Evolutionary conservation across 2,797 vertebrate species (phyloP), one percentile per base, ranked within the genome.

Genomic region (Urocyon cinereoargenteus): DNA sequence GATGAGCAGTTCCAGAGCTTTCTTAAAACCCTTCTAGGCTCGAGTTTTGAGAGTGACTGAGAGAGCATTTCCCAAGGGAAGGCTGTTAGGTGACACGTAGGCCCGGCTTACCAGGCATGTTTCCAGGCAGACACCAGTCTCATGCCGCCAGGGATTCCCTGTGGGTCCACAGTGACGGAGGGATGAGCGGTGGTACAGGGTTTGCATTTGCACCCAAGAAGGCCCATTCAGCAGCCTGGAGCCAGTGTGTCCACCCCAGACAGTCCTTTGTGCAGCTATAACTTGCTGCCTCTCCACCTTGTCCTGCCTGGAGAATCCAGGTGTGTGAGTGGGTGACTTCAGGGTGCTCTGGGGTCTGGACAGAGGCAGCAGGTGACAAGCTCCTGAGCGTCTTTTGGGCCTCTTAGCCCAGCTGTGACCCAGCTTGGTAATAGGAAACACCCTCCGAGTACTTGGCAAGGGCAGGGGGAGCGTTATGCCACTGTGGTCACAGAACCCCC

Each of bases 171-270:
- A 34, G 62, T 3, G 19, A 11, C 1, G 2, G 40, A 6, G 8
- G 36, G 64, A 26, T 9, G 1, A 24, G 18, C 2, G 9, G 36
- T 59, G 14, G 0, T 3, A 13, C 6, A 0, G 2, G 36, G 53
- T 7, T 21, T 5, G 18, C 18, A 45, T 45, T 45, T 45, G 40
- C n/a, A 31, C 66, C 77, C 3, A 5, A 51, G 31, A 28, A 0
- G 5, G 77, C 28, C 16, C 16, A 8, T 16, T 12, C 3, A 22
- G 24, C 1, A 55, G 2, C 78, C 1, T 5, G 10, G 34, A 8
- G 0, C 28, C 8, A 0, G 4, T 0, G 21, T 21, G 64, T 68
- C 6, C 6, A 11, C 10, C 0, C 12, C 1, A 16, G 55, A 4
- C 15, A 19, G 18, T 5, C 9, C 18, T 21, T 34, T 4, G 18